These are phyloP conservation scores for Craterocephalus amniculus DNA, from an alignment of 2,797 vertebrate genomes.

Conservation along the genomic window DNA sequence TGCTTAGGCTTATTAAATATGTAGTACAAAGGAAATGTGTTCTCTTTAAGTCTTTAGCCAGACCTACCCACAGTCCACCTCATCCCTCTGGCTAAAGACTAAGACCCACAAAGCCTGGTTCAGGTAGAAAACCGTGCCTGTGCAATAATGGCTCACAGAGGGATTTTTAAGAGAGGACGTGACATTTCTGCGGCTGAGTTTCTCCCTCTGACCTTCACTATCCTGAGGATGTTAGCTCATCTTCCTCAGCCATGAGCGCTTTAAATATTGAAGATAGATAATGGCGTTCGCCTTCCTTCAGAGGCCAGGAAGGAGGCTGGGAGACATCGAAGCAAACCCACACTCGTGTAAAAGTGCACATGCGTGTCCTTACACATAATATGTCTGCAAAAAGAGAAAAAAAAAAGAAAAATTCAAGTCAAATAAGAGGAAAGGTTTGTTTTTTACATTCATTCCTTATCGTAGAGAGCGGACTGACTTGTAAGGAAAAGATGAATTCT, in stretches of 20 bases:
- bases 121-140: constrained; percentile 19
- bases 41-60: constrained; percentile 52
- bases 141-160: background rate
- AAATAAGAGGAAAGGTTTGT: background rate
- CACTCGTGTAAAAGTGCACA: constrained; percentile 10
- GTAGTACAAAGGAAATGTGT: constrained; percentile 76
- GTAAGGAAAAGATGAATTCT: background rate
- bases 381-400: background rate
- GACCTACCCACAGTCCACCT: constrained; percentile 13
- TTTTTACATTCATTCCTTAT: background rate
- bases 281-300: constrained; percentile 67
- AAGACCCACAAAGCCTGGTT: constrained; percentile 24
- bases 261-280: constrained; percentile 82
- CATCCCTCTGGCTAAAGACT: constrained; percentile 36
- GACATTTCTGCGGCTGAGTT: constrained; percentile 18
- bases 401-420: no score
- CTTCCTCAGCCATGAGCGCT: constrained; percentile 40
- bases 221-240: constrained; percentile 48
- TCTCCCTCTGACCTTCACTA: constrained; percentile 55
- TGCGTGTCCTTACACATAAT: background rate
- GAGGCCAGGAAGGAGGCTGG: constrained; percentile 35
- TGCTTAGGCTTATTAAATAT: constrained; percentile 81
- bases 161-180: constrained; percentile 5
- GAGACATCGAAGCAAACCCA: constrained; percentile 21
- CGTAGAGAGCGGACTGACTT: background rate